These are phyloP conservation scores for Macrosiphum euphorbiae DNA, from an alignment of 2,888 invertebrate species.

Conservation along the genomic window DNA sequence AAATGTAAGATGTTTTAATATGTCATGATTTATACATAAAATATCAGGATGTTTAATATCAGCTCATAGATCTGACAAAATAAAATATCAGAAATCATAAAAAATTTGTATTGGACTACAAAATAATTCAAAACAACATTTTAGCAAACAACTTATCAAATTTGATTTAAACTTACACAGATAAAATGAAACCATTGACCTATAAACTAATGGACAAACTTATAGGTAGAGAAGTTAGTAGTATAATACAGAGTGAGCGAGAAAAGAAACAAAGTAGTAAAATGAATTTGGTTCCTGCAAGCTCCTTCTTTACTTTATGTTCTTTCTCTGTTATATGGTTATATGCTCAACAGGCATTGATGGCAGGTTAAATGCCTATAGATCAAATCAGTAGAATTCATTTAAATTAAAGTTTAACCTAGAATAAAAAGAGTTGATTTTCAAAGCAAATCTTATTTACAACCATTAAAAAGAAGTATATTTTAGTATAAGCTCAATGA, in stretches of 20 bases:
- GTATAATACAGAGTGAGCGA: too few species aligned
- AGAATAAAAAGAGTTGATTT: background rate
- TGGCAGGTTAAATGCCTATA: too few species aligned
- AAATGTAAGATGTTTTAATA: background rate
- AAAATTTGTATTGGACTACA: background rate
- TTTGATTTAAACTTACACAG: background rate
- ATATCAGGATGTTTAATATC: background rate
- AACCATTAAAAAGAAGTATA: background rate
- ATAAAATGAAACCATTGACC: too few species aligned
- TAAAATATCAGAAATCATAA: background rate
- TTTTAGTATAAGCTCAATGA: background rate
- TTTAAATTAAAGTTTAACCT: background rate
- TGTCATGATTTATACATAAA: background rate
- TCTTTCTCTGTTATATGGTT: too few species aligned
- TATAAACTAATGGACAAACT: too few species aligned
- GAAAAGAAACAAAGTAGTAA: too few species aligned
- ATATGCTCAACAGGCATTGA: too few species aligned
- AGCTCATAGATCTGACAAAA: background rate
- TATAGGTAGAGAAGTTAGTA: too few species aligned
- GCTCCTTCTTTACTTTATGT: too few species aligned
- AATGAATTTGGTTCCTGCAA: too few species aligned
- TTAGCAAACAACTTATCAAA: background rate
- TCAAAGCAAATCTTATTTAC: background rate
- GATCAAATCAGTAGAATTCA: background rate
- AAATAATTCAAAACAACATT: background rate